These are phyloP conservation scores for Pterocles gutturalis DNA, from an alignment of 2,113 vertebrate species.

Conservation along the genomic window DNA sequence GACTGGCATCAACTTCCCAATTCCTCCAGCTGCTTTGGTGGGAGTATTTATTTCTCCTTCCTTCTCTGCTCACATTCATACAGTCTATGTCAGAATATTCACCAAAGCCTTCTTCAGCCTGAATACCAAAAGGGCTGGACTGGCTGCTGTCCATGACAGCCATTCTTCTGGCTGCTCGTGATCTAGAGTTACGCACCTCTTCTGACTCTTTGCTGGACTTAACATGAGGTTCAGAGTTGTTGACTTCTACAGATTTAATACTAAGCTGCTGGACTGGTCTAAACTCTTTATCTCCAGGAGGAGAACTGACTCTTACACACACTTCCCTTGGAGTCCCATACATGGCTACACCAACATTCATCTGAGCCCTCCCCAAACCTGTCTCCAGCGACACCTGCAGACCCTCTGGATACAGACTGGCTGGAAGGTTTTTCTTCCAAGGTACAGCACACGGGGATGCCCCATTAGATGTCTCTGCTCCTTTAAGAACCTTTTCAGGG, in stretches of 20 bases:
- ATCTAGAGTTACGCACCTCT: background rate
- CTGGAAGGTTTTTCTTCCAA: background rate
- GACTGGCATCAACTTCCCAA: background rate
- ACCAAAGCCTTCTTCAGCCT: background rate
- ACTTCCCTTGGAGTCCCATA: background rate
- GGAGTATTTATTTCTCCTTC: background rate
- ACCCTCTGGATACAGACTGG: background rate
- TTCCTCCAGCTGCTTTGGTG: background rate
- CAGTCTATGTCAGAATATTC: background rate
- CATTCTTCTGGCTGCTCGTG: background rate
- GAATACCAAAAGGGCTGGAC: background rate
- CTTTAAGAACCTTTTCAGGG: background rate
- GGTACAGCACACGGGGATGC: background rate
- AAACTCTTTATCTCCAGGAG: background rate
- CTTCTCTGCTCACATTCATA: background rate
- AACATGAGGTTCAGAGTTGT: background rate
- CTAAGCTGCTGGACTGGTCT: background rate
- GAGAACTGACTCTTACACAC: background rate
- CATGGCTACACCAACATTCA: background rate
- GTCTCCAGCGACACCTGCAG: slow-evolving; percentile 37
- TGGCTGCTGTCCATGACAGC: background rate
- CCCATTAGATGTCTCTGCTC: background rate
- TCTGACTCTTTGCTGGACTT: background rate
- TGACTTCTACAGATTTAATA: background rate
- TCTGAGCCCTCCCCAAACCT: background rate